phyloP scores from a whole-genome alignment of 1,140 invertebrate genomes.

The Drosophila triauraria region DNA sequence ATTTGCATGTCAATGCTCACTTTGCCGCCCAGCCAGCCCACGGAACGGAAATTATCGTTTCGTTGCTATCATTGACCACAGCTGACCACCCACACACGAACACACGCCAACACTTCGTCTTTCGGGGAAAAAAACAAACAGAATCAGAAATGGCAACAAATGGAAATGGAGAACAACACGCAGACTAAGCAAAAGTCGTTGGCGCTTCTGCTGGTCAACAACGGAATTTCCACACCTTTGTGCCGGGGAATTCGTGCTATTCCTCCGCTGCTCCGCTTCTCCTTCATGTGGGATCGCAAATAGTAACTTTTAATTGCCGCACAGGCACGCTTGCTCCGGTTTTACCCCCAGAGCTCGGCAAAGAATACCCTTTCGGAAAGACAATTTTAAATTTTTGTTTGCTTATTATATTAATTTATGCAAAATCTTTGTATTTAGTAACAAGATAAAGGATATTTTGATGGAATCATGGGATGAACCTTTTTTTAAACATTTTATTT shows the following conservation, averaged over 20 bases:
- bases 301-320: conserved; percentile 44
- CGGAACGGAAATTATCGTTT: conserved; percentile 69
- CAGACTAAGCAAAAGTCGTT: conserved; percentile 34
- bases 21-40: conserved; percentile 49
- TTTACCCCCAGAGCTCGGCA: background rate
- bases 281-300: conserved; percentile 34
- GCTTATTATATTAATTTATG: background rate
- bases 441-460: no score
- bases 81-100: conserved; percentile 28
- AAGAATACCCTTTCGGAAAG: background rate
- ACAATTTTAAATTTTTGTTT: background rate
- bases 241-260: conserved; percentile 20
- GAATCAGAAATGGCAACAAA: conserved; percentile 32
- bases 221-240: conserved; percentile 39
- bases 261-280: conserved; percentile 3
- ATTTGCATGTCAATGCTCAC: conserved; percentile 73
- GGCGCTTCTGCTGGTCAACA: conserved; percentile 11
- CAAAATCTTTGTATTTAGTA: background rate
- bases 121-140: conserved; percentile 29
- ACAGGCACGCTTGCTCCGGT: background rate
- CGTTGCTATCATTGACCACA: conserved; percentile 63
- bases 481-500: no score
- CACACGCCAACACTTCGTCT: conserved; percentile 1
- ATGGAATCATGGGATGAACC: no score
- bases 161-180: conserved; percentile 43